Evolutionary conservation across 2,888 invertebrate species (phyloP), one percentile per base, ranked within the genome.

Genomic region (Hirtodrosophila cameraria): DNA sequence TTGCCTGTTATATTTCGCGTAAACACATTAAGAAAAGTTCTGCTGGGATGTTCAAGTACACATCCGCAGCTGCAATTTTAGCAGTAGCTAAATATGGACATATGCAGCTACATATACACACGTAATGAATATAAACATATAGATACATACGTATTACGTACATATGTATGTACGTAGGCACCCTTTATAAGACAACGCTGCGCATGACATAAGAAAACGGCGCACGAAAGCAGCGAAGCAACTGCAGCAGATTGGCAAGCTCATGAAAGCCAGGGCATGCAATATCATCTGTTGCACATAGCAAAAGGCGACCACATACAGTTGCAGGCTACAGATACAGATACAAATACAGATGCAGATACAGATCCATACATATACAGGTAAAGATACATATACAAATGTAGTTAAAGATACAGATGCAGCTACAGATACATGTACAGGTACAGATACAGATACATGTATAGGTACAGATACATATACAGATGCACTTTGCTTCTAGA

Each of bases 151-250:
- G 53, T 9, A 8, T 8, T 20, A 33, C n/a, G n/a, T n/a, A n/a
- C n/a, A n/a, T 45, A 9, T 60, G 31, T 58, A 9, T 55, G 20
- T 35, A 15, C 13, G 18, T 33, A 20, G 41, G 39, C 55, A 45
- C 50, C 66, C 39, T 63, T 77, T 49, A 48, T 55, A 33, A 46
- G 54, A 58, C 27, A 33, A 49, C 33, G 62, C 31, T 61, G 83
- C 55, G 74, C 78, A 85, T 85, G 83, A 82, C 79, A 85, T 81
- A 79, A 85, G 75, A 69, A 83, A 72, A 65, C 63, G 53, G 67
- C 60, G 62, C 59, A 60, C 58, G 48, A 77, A 71, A 20, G 30
- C 52, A 35, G 39, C 28, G 15, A 25, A 25, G 35, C 31, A 28
- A 18, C 31, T 12, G 62, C 31, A 39, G 49, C 60, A 43, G 59